These are phyloP conservation scores for Venusia cambrica DNA, from an alignment of 2,888 invertebrate genomes.

Conservation along the genomic window DNA sequence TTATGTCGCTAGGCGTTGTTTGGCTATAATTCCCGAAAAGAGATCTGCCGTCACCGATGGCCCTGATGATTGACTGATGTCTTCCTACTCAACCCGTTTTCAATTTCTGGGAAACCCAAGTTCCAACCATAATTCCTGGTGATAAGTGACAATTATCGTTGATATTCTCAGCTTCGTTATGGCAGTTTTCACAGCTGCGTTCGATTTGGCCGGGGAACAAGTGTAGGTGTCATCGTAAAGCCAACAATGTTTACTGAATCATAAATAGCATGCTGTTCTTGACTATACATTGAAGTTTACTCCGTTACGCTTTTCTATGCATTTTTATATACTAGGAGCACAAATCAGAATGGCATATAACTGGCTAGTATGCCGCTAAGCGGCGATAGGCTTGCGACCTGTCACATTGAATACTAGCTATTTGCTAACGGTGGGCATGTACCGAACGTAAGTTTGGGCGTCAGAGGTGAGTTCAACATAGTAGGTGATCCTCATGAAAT, in stretches of 20 bases:
- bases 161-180: constrained; percentile 32
- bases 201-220: constrained; percentile 51
- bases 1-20: no score
- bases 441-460: no score
- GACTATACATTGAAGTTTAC: constrained; percentile 9
- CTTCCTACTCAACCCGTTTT: constrained; percentile 55
- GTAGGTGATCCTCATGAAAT: no score
- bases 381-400: no score
- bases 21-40: constrained; percentile 57
- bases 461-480: no score
- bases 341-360: no score
- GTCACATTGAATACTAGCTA: no score
- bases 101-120: constrained; percentile 24
- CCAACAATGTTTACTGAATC: constrained; percentile 53
- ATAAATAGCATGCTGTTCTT: constrained; percentile 33
- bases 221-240: constrained; percentile 50
- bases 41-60: constrained; percentile 51
- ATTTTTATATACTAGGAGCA: no score
- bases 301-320: constrained; percentile 1
- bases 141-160: constrained; percentile 32
- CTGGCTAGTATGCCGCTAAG: no score
- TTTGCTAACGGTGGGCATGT: no score
- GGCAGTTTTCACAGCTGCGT: constrained; percentile 44
- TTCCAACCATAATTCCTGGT: constrained; percentile 37
- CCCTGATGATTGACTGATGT: constrained; percentile 62